Evolutionary conservation across 2,888 invertebrate species (phyloP), one percentile per base, ranked within the genome.

Genomic region (Eurois occulta): DNA sequence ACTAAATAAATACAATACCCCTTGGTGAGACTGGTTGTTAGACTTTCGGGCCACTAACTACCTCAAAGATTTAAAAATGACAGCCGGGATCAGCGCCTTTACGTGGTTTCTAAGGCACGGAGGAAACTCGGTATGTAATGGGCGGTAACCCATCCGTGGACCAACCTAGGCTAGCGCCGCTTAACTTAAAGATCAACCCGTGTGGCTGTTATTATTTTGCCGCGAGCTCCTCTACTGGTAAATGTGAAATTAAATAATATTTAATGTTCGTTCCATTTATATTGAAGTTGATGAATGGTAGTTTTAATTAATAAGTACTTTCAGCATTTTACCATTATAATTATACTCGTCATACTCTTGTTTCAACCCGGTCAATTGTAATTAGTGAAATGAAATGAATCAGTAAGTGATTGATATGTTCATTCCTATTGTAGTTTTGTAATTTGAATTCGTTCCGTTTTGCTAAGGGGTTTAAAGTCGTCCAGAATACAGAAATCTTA

Each of bases 241-340:
- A 11, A 55, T 46, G 5, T 38, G 28, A 13, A 75, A 11, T 1
- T 3, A 43, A 76, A 32, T 32, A 41, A 10, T 38, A n/a, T 52
- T n/a, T 18, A 28, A 43, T 75, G 16, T 43, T 55, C 6, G 21
- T 41, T 13, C 13, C 28, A 73, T 41, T 52, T 41, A 1, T 18
- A 21, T 32, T 66, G 28, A 16, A 41, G 24, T 41, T 41, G 38
- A 52, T 75, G 21, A 41, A 79, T 52, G 32, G n/a, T 18, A 13
- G 28, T 71, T 28, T 55, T 10, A 69, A 8, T 71, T 38, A 38
- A 38, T 71, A 28, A 24, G 28, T 43, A 35, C 10, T 80, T 55
- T 10, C 1, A 28, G 7, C 8, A 65, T 52, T 35, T 5, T 1
- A 18, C 11, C n/a, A n/a, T 43, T 24, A 43, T 52, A 35, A 11